These are phyloP conservation scores for Peromyscus eremicus DNA, from an alignment of 2,797 vertebrate species.

Conservation along the genomic window DNA sequence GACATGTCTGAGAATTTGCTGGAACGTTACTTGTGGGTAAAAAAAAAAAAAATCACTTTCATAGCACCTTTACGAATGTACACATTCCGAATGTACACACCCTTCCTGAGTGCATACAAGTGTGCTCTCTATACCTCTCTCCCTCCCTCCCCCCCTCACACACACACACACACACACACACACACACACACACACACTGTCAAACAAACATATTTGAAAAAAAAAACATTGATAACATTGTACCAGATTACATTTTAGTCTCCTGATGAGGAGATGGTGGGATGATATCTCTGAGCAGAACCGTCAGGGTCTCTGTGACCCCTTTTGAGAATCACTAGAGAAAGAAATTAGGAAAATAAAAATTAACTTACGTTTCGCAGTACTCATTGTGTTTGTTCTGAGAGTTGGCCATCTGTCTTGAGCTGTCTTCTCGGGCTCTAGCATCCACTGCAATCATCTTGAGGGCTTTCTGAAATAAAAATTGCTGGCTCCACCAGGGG, in stretches of 20 bases:
- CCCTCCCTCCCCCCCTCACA: background rate
- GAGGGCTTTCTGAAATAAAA: background rate
- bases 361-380: background rate
- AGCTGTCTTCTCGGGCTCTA: background rate
- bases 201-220: background rate
- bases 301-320: background rate
- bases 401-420: background rate
- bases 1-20: constrained; percentile 10
- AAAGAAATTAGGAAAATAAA: background rate
- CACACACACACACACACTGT: background rate
- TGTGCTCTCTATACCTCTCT: background rate
- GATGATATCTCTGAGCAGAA: background rate
- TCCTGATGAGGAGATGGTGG: background rate
- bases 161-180: background rate
- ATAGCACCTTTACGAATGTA: background rate
- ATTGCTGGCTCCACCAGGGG: background rate
- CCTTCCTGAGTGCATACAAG: background rate
- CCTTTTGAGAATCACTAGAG: background rate
- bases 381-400: background rate
- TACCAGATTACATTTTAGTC: background rate
- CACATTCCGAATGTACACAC: too few relatives aligned
- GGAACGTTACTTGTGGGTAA: background rate
- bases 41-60: background rate
- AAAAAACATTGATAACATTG: background rate
- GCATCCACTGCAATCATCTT: background rate